These are phyloP conservation scores for Neomorphus geoffroyi DNA, from an alignment of 2,797 vertebrate genomes.

Conservation along the genomic window DNA sequence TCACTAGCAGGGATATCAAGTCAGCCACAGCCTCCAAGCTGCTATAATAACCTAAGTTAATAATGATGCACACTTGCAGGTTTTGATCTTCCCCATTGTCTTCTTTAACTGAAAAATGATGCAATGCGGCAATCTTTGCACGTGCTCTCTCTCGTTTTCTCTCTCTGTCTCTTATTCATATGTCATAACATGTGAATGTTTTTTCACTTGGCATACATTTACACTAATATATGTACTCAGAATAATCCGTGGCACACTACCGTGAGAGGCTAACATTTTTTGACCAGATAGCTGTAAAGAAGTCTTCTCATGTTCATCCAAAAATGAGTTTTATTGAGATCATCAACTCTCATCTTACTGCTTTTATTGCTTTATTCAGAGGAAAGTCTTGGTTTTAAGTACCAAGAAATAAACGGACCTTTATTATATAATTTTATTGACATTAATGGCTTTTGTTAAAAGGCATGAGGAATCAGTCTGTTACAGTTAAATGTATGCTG, in stretches of 20 bases:
- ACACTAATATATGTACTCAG: neutral
- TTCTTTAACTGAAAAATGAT: neutral
- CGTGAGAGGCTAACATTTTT: neutral
- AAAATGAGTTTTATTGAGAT: neutral
- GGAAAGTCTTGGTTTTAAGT: constrained; percentile 39
- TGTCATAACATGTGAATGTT: neutral
- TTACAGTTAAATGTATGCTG: neutral
- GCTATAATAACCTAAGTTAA: neutral
- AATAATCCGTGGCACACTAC: neutral
- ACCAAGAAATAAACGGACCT: neutral
- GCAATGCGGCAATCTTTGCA: neutral
- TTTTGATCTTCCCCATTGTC: neutral
- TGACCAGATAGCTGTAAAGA: neutral
- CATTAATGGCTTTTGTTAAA: constrained; percentile 11
- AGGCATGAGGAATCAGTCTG: neutral
- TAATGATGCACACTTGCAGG: neutral
- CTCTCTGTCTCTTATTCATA: neutral
- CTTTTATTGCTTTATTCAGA: neutral
- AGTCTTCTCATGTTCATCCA: neutral
- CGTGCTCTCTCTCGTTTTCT: neutral
- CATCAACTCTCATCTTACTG: constrained; percentile 16
- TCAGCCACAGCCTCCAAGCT: neutral
- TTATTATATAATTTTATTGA: constrained; percentile 26
- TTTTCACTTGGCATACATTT: neutral
- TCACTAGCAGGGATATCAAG: neutral